These are phyloP conservation scores for Zoanthus gigantus DNA, from an alignment of 92 coral and sea anemone species.

Conservation along the genomic window DNA sequence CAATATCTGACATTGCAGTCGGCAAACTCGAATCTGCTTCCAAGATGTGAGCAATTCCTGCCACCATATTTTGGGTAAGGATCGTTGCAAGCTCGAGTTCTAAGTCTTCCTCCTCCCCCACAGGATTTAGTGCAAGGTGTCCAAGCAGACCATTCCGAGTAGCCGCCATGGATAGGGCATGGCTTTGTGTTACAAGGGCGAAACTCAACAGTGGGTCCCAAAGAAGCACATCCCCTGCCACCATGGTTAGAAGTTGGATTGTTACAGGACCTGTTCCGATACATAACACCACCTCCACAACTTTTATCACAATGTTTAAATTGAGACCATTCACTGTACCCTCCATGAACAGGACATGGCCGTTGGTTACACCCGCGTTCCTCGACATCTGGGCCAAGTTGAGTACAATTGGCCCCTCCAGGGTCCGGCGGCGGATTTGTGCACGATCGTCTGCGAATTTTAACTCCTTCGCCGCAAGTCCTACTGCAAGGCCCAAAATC, in stretches of 20 bases:
- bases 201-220: constrained; percentile 54
- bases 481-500: constrained; percentile 74
- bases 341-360: constrained; percentile 59
- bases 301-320: constrained; percentile 61
- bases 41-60: constrained; percentile 67
- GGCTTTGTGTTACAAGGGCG: constrained; percentile 67
- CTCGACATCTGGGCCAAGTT: constrained; percentile 68
- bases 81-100: constrained; percentile 70
- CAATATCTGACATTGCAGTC: constrained; percentile 47
- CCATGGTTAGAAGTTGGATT: constrained; percentile 69
- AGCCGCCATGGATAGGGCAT: constrained; percentile 82
- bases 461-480: constrained; percentile 79
- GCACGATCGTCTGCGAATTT: constrained; percentile 73
- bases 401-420: constrained; percentile 73
- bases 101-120: constrained; percentile 63
- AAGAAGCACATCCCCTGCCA: constrained; percentile 59
- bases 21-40: constrained; percentile 43
- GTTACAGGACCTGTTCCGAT: constrained; percentile 61
- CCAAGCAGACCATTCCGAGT: constrained; percentile 75
- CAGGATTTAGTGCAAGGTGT: constrained; percentile 72
- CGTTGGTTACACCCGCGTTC: constrained; percentile 53
- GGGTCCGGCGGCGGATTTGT: constrained; percentile 69
- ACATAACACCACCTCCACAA: constrained; percentile 65
- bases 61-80: constrained; percentile 80
- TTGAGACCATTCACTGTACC: constrained; percentile 69